phyloP scores from a whole-genome alignment of 2,888 invertebrate species.

The Agrochola lota region DNA sequence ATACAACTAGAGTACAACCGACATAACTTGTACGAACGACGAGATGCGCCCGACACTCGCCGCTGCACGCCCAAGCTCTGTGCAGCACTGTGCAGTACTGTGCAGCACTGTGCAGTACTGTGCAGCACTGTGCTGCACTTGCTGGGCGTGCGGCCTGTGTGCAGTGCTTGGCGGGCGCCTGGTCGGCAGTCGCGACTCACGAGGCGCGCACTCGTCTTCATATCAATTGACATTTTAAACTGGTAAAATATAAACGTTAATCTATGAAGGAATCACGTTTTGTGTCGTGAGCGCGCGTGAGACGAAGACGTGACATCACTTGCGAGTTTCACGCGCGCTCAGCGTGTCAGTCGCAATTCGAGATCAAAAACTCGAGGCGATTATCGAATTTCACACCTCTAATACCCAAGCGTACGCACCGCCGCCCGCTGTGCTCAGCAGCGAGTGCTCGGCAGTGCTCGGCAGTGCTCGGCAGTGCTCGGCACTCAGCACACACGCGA shows the following conservation, averaged over 20 bases:
- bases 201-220: slow-evolving; percentile 72
- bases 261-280: slow-evolving; percentile 84
- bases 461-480: background rate
- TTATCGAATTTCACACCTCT: slow-evolving; percentile 64
- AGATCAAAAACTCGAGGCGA: slow-evolving; percentile 83
- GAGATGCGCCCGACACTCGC: slow-evolving; percentile 53
- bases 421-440: slow-evolving; percentile 14
- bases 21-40: slow-evolving; percentile 77
- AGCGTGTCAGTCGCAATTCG: slow-evolving; percentile 79
- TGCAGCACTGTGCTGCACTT: background rate
- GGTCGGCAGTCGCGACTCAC: slow-evolving; percentile 17
- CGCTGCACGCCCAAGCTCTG: background rate
- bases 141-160: slow-evolving; percentile 1
- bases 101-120: too few species aligned
- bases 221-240: slow-evolving; percentile 84
- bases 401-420: slow-evolving; percentile 60
- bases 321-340: slow-evolving; percentile 38
- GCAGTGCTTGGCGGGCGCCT: background rate
- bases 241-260: slow-evolving; percentile 85
- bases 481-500: background rate
- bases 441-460: background rate
- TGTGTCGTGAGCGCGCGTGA: slow-evolving; percentile 53
- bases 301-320: slow-evolving; percentile 21
- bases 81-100: background rate
- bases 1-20: slow-evolving; percentile 86